Percentiles rank a stretch among this genome's conserved stretches.
These are phyloP conservation scores for Chirona hameri DNA, from an alignment of 2,888 invertebrate genomes.

Conservation along the genomic window DNA sequence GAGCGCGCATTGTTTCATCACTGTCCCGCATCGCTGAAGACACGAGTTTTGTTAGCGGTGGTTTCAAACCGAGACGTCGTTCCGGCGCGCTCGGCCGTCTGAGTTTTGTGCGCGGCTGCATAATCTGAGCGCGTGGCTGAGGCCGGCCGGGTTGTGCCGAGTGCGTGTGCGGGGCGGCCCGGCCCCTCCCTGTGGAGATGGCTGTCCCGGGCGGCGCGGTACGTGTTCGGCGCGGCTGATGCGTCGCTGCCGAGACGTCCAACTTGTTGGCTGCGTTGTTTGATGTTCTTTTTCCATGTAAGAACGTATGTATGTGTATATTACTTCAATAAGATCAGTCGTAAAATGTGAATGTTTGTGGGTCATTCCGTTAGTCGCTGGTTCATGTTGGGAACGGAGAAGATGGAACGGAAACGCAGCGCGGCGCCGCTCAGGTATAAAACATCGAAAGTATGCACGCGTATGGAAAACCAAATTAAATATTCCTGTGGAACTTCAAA, in stretches of 20 bases:
- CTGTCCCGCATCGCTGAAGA: neutral
- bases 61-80: neutral
- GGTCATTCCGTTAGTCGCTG: too few relatives aligned
- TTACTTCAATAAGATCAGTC: constrained; percentile 26
- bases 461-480: too few relatives aligned
- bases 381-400: too few relatives aligned
- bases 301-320: constrained; percentile 11
- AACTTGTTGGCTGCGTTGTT: neutral
- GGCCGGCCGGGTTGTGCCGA: too few relatives aligned
- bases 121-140: too few relatives aligned
- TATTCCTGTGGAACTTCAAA: too few relatives aligned
- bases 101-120: neutral
- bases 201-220: neutral
- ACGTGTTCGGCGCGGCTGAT: neutral
- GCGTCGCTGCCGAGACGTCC: neutral
- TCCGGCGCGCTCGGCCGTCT: neutral
- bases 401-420: too few relatives aligned
- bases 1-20: neutral
- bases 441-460: too few relatives aligned
- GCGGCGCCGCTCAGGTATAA: too few relatives aligned
- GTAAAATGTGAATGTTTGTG: too few relatives aligned
- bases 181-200: neutral
- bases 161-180: too few relatives aligned
- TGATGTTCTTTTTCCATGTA: constrained; percentile 1
- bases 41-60: neutral